Evolutionary conservation across 2,888 invertebrate species (phyloP), one percentile per base, ranked within the genome.

Genomic region (Dynastes tityus): DNA sequence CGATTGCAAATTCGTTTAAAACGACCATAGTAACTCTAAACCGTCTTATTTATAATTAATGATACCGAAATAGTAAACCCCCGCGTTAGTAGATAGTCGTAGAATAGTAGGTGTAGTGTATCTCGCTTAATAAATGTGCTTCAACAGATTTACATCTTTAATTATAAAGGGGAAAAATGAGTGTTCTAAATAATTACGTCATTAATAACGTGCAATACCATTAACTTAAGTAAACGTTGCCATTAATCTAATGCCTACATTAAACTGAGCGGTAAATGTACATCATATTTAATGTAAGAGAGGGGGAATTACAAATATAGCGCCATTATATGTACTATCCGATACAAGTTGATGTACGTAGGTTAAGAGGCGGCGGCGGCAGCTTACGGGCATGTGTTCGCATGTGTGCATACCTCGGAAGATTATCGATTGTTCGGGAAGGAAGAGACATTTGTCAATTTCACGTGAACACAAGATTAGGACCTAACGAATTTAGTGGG

Each of bases 261-360:
- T 73, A 73, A 73, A 73, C 73, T 61, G 73, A 73, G 73, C 73
- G 73, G 73, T 73, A 73, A 73, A 73, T 73, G 73, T 73, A 73
- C 73, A 73, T 73, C 73, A 73, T 73, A 73, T 73, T 73, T 73
- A 73, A 73, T 73, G 73, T 73, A 73, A 73, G 68, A 51, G 68
- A 65, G 45, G 73, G 73, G 27, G 73, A 73, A 61, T 73, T 73
- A 73, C 73, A 73, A 73, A 73, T 73, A 73, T 73, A 61, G 73
- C 61, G 40, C 68, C 45, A 73, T 73, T 73, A 61, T 61, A 61
- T 37, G 40, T 61, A 73, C 37, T 45, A 61, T 37, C 55, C 29
- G 6, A 27, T 71, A 71, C 73, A 61, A 61, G 27, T 22, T 61
- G 27, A 61, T 61, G 22, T 22, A 27, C 22, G 61, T 61, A 61